Base-by-base conservation (phyloP, 2,113 vertebrate genomes). In the Paralichthys olivaceus region DNA sequence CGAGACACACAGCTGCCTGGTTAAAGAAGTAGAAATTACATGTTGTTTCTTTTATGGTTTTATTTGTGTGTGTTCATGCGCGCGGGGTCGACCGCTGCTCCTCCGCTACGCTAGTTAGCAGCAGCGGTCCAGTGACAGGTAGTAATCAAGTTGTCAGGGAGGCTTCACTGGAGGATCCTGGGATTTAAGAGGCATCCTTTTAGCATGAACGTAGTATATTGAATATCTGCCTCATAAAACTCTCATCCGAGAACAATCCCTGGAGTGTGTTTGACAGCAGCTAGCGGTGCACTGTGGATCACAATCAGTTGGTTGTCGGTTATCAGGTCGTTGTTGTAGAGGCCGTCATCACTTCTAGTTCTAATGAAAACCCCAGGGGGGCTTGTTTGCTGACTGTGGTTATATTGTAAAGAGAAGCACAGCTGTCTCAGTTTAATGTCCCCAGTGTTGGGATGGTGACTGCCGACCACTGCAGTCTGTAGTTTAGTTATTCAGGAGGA, bases 81-180 rank as follows among this genome's bases (percentile, higher is more conserved):
- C 58, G 69, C 29, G 60, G 14, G 43, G 45, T 45, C 34, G 61
- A 40, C 9, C 62, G 77, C 69, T 88, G 62, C 67, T 54, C 32
- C 58, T 22, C 4, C 55, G 77, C 77, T 77, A 29, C n/a, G 77
- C 68, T 71, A 69, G 68, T 75, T 84, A 81, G 51, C 57, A 71
- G 17, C 62, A 51, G 29, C 47, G 25, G n/a, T 32, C 8, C 20
- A n/a, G 32, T 25, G 25, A 28, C 65, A 32, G 59, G 34, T 51
- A 53, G 62, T 43, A 15, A 49, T 63, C 4, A 32, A 73, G 19
- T 67, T 70, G 45, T 0, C 13, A 15, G 34, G 15, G 51, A 37
- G 20, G 23, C 17, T 69, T 34, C 19, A 20, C 13, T 28, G 34
- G 69, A 45, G 23, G 28, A 22, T 28, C 2, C 8, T 20, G n/a